A percentile compares a stretch with the other conserved stretches of the same genome.
These are phyloP conservation scores for Chelonia mydas DNA, from an alignment of 2,797 vertebrate species.

Conservation along the genomic window DNA sequence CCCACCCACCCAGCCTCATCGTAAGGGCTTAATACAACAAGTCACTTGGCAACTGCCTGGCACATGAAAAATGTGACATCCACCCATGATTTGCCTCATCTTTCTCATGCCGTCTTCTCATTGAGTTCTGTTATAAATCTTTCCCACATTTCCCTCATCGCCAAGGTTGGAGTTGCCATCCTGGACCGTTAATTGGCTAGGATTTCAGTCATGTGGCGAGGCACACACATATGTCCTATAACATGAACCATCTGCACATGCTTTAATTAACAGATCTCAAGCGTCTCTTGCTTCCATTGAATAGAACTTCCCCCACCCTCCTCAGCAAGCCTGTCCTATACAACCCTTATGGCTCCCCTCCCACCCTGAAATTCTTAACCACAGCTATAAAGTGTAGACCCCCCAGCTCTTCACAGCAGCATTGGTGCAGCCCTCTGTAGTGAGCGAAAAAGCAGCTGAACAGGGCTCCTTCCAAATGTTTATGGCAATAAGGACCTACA, in stretches of 20 bases:
- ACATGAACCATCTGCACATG: conserved; percentile 57
- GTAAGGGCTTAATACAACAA: not conserved
- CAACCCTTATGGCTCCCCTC: conserved; percentile 51
- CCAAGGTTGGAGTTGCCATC: not conserved
- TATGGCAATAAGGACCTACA: conserved; percentile 44
- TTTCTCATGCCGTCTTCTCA: not conserved
- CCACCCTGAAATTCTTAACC: conserved; percentile 62
- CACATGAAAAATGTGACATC: not conserved
- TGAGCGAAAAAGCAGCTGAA: conserved; percentile 45
- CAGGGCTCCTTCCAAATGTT: conserved; percentile 63
- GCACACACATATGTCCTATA: conserved; percentile 63
- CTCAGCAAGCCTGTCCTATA: conserved; percentile 32
- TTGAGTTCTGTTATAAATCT: not conserved
- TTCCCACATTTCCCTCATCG: not conserved
- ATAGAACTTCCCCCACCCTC: conserved; percentile 38
- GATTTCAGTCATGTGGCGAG: conserved; percentile 40
- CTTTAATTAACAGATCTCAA: conserved; percentile 61
- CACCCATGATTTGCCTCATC: not conserved
- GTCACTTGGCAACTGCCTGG: fast-evolving
- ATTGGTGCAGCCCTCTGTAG: conserved; percentile 40
- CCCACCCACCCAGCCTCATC: not conserved
- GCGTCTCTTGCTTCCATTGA: conserved; percentile 60
- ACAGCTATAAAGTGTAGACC: conserved; percentile 63
- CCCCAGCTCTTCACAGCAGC: conserved; percentile 23
- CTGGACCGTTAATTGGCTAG: not conserved